Evolutionary conservation across 2,113 vertebrate species (phyloP).

Genomic region (Euleptes europaea): DNA sequence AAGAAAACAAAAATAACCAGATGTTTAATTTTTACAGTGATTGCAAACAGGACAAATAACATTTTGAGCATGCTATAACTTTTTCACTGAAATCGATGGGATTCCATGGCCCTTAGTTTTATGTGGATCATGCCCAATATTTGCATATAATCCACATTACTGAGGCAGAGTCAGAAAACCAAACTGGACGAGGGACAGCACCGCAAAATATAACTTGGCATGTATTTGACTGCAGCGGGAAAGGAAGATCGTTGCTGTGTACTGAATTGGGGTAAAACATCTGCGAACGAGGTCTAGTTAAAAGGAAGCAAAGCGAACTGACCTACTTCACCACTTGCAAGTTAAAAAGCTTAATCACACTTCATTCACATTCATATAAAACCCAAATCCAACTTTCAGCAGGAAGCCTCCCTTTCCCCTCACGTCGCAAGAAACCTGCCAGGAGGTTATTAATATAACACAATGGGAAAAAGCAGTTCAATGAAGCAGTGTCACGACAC

Average conservation of each 20-base stretch:
- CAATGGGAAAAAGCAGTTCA: conserved; percentile 55
- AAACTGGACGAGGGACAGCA: conserved; percentile 54
- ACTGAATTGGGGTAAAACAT: conserved; percentile 52
- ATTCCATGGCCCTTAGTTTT: neutral
- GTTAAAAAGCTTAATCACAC: conserved; percentile 57
- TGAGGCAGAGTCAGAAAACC: conserved; percentile 38
- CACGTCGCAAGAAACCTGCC: conserved; percentile 63
- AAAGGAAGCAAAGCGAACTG: conserved; percentile 59
- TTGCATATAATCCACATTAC: conserved; percentile 61
- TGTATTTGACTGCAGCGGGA: conserved; percentile 32
- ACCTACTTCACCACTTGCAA: conserved; percentile 56
- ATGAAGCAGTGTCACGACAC: conserved; percentile 47
- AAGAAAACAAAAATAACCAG: neutral
- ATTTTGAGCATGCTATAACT: neutral
- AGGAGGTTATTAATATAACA: conserved; percentile 59
- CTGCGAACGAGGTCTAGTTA: conserved; percentile 46
- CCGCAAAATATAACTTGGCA: conserved; percentile 44
- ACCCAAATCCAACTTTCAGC: conserved; percentile 54
- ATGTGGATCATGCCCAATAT: conserved; percentile 48
- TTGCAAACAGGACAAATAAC: neutral
- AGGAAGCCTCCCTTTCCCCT: conserved; percentile 47
- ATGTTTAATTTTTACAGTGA: neutral
- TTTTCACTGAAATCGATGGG: neutral
- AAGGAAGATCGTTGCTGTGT: conserved; percentile 38
- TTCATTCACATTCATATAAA: conserved; percentile 64